Conservation (phyloP, 2,797 vertebrate species). For the Hafferia zeledoni region DNA sequence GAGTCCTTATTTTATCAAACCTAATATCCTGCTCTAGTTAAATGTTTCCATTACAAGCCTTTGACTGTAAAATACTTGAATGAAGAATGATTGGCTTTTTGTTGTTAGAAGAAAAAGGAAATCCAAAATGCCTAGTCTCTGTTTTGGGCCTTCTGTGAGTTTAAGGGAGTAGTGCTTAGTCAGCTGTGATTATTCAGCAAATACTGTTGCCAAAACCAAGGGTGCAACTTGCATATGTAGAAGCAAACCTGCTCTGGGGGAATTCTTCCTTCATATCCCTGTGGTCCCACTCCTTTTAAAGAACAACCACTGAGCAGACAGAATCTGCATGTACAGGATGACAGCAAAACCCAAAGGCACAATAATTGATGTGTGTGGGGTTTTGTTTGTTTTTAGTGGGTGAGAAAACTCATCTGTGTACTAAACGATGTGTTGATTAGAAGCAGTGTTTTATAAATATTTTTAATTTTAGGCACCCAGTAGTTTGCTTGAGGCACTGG, state of each 20-base stretch:
- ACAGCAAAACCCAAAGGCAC: background rate
- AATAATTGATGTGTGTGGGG: background rate
- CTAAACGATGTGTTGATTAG: background rate
- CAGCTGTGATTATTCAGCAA: background rate
- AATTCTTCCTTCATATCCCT: background rate
- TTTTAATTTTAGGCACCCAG: slow-evolving; percentile 85
- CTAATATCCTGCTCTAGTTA: background rate
- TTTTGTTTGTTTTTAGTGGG: background rate
- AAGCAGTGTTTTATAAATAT: slow-evolving; percentile 15
- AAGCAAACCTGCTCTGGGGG: background rate
- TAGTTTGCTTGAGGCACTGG: slow-evolving; percentile 93
- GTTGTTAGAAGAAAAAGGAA: background rate
- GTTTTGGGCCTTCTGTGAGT: background rate
- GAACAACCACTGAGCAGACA: background rate
- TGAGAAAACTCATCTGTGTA: background rate
- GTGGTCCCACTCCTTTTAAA: background rate
- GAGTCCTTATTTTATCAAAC: background rate
- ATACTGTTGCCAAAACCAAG: background rate
- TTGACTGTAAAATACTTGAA: background rate
- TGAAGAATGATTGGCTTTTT: background rate
- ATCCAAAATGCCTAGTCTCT: background rate
- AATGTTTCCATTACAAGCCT: background rate
- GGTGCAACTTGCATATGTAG: background rate
- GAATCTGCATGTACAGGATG: background rate
- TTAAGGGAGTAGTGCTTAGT: background rate